Percentiles rank a stretch among this genome's conserved stretches.
Conservation (phyloP, 2,888 invertebrate genomes). For the Drosophila meridionalis region DNA sequence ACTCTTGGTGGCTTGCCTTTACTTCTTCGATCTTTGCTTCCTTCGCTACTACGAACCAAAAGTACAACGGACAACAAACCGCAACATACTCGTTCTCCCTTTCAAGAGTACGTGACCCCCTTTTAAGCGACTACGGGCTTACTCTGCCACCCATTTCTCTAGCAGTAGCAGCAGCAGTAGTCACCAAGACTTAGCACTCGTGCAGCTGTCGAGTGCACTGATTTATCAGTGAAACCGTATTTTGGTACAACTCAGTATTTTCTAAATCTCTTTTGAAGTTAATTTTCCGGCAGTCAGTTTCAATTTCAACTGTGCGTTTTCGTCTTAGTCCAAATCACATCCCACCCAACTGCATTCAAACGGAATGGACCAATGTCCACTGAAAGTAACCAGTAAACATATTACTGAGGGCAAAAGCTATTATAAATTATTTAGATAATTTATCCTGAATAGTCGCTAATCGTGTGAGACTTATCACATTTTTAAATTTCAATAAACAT, state of each 20-base stretch:
- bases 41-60: constrained; percentile 28
- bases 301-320: constrained; percentile 64
- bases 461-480: neutral
- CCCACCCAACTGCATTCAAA: constrained; percentile 20
- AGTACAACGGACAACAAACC: constrained; percentile 49
- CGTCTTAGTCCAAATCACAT: constrained; percentile 1
- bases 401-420: neutral
- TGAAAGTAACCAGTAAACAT: neutral
- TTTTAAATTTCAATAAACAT: neutral
- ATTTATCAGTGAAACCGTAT: constrained; percentile 64
- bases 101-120: constrained; percentile 36
- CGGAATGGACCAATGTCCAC: constrained; percentile 10
- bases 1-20: constrained; percentile 46
- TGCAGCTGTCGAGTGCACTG: constrained; percentile 69
- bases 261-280: constrained; percentile 71
- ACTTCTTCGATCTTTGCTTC: constrained; percentile 55
- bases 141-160: constrained; percentile 13
- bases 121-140: constrained; percentile 5
- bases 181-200: constrained; percentile 57
- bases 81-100: constrained; percentile 49
- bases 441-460: neutral
- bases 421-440: neutral
- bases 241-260: constrained; percentile 57
- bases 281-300: constrained; percentile 80
- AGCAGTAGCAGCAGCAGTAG: constrained; percentile 12